phyloP scores from a whole-genome alignment of 2,113 vertebrate genomes.

The Galeopterus variegatus region DNA sequence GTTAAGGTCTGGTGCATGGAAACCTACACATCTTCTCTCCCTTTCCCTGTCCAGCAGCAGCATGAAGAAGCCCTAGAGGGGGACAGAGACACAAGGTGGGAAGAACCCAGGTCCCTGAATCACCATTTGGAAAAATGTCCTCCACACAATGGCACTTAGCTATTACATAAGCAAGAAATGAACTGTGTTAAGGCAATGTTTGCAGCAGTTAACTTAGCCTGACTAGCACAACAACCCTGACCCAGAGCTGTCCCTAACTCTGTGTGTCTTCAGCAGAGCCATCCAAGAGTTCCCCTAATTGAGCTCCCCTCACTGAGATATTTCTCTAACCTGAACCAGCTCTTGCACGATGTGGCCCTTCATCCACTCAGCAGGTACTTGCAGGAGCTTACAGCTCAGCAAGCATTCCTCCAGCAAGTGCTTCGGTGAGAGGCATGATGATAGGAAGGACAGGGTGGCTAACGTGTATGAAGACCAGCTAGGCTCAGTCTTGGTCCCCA shows the following conservation, averaged over 20 bases:
- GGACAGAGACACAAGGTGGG: no score
- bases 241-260: background rate
- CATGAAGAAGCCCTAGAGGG: background rate
- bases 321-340: accelerated
- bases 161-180: background rate
- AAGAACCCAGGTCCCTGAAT: background rate
- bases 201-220: no score
- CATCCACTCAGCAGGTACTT: background rate
- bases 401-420: accelerated
- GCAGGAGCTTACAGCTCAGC: background rate
- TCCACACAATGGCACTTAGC: background rate
- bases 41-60: background rate
- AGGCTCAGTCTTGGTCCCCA: background rate
- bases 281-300: accelerated
- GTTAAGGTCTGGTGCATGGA: background rate
- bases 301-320: no score
- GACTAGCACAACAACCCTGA: background rate
- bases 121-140: background rate
- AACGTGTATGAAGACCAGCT: no score
- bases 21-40: background rate
- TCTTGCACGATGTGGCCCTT: accelerated
- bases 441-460: no score
- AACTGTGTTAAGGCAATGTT: background rate
- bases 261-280: background rate
- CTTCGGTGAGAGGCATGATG: accelerated